Conservation (phyloP, 2,888 invertebrate species). For the Blomia tropicalis region DNA sequence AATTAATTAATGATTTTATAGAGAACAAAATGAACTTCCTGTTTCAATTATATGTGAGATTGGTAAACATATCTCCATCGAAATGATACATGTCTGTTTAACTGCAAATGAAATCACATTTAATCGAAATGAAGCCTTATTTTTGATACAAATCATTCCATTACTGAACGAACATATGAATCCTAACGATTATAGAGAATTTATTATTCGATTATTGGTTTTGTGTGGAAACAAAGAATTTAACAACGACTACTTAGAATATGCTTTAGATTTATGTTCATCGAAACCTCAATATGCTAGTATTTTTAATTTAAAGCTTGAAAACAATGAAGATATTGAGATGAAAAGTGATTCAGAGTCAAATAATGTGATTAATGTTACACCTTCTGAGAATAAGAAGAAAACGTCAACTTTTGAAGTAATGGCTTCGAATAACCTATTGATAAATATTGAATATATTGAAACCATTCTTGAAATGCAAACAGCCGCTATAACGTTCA, state of each 20-base stretch:
- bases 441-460: conserved; percentile 17
- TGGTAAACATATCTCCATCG: conserved; percentile 19
- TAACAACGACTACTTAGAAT: conserved; percentile 18
- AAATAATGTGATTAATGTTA: background rate
- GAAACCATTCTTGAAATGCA: conserved; percentile 19
- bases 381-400: background rate
- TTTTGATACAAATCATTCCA: conserved; percentile 20
- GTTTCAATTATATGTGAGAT: conserved; percentile 3
- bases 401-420: conserved; percentile 3
- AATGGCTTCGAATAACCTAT: conserved; percentile 22
- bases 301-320: background rate
- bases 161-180: background rate
- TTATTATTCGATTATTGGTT: conserved; percentile 23
- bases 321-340: background rate
- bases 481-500: background rate
- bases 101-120: conserved; percentile 24
- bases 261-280: conserved; percentile 10
- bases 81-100: conserved; percentile 18
- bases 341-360: background rate
- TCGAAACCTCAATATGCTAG: background rate
- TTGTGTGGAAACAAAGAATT: conserved; percentile 24
- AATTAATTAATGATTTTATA: conserved; percentile 9
- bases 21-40: conserved; percentile 15
- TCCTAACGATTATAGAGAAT: conserved; percentile 13
- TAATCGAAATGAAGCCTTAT: conserved; percentile 17